phyloP scores from a whole-genome alignment of 2,797 vertebrate species.

The Brachyrhaphis roseni region DNA sequence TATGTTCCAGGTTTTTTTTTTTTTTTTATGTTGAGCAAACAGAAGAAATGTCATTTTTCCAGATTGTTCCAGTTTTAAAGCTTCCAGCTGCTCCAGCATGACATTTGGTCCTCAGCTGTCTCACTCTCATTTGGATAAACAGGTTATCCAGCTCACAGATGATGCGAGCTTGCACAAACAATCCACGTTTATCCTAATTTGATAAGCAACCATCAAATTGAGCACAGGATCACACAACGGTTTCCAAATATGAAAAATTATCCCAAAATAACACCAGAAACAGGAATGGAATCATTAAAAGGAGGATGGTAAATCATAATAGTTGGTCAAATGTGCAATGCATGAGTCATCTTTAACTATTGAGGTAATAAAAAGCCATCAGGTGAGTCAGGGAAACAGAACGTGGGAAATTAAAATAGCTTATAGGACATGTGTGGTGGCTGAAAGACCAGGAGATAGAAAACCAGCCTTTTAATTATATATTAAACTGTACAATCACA shows the following conservation, averaged over 20 bases:
- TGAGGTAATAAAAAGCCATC: constrained; percentile 26
- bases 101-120: constrained; percentile 28
- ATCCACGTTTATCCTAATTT: constrained; percentile 35
- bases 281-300: constrained; percentile 3
- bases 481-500: not conserved
- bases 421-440: constrained; percentile 1
- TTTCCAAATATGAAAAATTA: not conserved
- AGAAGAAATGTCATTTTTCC: not conserved
- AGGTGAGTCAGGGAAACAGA: constrained; percentile 26
- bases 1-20: not conserved
- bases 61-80: constrained; percentile 9
- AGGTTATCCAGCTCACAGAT: constrained; percentile 41
- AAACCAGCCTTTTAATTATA: constrained; percentile 1
- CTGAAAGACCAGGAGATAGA: constrained; percentile 8
- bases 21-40: not conserved
- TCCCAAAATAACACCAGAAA: not conserved
- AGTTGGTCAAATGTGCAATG: constrained; percentile 6
- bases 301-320: constrained; percentile 1
- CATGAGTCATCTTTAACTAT: constrained; percentile 8
- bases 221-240: constrained; percentile 7
- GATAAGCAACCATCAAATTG: constrained; percentile 36
- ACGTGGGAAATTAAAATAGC: constrained; percentile 11
- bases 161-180: constrained; percentile 27
- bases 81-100: constrained; percentile 31
- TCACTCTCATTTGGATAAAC: constrained; percentile 53